Conservation (phyloP, 2,888 invertebrate genomes). For the Eulithis prunata region DNA sequence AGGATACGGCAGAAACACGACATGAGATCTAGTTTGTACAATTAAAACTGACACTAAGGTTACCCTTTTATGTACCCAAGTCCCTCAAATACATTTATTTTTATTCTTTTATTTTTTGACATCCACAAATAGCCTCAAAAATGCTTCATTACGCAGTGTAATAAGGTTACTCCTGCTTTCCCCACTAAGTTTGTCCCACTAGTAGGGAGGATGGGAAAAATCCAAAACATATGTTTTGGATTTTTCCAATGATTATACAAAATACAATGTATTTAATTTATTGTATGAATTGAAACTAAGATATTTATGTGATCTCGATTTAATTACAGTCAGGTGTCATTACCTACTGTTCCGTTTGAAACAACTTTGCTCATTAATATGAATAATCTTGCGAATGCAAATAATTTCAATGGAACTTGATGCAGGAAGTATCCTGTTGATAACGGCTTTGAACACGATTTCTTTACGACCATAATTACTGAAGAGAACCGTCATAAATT, state of each 20-base stretch:
- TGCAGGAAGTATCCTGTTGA: conserved; percentile 17
- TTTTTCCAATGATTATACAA: no score
- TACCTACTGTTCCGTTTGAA: conserved; percentile 13
- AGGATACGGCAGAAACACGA: neutral
- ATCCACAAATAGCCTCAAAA: no score
- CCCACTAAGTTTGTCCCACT: no score
- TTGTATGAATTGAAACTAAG: neutral
- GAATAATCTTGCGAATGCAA: conserved; percentile 18
- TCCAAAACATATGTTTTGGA: no score
- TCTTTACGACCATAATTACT: no score
- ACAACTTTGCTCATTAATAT: conserved; percentile 12
- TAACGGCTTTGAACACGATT: neutral
- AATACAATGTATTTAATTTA: no score
- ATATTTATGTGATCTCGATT: neutral
- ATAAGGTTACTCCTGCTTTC: no score
- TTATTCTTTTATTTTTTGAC: no score
- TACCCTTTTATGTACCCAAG: conserved; percentile 8
- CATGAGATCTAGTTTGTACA: conserved; percentile 6
- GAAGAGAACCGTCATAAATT: no score
- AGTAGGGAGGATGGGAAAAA: no score
- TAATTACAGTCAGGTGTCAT: conserved; percentile 30
- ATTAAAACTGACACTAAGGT: conserved; percentile 16
- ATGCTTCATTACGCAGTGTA: no score
- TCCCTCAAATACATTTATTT: neutral
- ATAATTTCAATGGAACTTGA: conserved; percentile 6